Conservation (phyloP, 2,113 vertebrate genomes). For the Apeltes quadracus region DNA sequence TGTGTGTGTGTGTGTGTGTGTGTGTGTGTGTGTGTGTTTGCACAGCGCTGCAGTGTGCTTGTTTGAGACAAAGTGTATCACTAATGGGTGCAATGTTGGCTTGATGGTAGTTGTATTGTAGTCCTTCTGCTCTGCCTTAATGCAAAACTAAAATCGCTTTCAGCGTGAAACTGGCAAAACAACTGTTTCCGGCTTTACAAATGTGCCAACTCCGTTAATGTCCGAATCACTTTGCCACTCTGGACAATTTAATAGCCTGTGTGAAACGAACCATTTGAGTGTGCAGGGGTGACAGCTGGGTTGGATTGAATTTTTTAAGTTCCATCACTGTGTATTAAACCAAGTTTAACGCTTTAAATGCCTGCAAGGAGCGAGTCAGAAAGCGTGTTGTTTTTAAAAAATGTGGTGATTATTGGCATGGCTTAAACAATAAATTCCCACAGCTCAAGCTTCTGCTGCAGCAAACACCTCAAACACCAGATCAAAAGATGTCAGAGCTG, state of each 20-base stretch:
- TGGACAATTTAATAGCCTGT: neutral
- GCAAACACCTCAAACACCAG: neutral
- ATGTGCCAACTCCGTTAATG: neutral
- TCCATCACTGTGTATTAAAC: neutral
- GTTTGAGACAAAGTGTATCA: neutral
- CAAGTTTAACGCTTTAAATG: neutral
- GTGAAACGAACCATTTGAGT: neutral
- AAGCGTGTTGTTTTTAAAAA: neutral
- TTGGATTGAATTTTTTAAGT: neutral
- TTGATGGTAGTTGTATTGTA: neutral
- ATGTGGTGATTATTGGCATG: no score
- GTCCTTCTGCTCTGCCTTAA: neutral
- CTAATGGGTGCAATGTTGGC: neutral
- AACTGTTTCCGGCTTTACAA: neutral
- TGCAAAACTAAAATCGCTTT: neutral
- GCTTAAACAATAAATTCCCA: slow-evolving; percentile 16
- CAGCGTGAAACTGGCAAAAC: neutral
- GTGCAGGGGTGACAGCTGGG: neutral
- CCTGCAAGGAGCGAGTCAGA: neutral
- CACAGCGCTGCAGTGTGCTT: no score
- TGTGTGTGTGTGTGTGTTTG: no score
- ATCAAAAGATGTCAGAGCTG: slow-evolving; percentile 22
- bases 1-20: no score
- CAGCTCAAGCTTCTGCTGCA: slow-evolving; percentile 1
- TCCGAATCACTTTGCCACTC: neutral